Evolutionary conservation across 2,888 invertebrate species (phyloP).

Genomic region (Diplazon laetatorius): DNA sequence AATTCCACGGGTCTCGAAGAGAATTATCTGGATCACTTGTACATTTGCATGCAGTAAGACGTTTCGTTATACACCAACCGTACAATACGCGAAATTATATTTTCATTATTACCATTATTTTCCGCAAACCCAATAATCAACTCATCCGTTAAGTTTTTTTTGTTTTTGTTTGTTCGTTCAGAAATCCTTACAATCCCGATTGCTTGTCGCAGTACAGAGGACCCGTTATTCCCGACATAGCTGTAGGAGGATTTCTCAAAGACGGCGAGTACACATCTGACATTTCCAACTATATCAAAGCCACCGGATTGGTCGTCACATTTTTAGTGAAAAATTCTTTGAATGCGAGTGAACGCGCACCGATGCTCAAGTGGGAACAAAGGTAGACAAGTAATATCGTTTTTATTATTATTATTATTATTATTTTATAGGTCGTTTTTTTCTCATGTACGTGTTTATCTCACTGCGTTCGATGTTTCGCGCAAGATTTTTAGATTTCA

Average conservation of each 20-base stretch:
- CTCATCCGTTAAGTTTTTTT: too few species aligned
- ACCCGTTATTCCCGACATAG: slow-evolving; percentile 92
- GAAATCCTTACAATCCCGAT: slow-evolving; percentile 84
- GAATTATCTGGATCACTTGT: slow-evolving; percentile 84
- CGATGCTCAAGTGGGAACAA: slow-evolving; percentile 90
- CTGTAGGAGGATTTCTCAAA: slow-evolving; percentile 90
- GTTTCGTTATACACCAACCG: slow-evolving; percentile 16
- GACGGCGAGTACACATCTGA: slow-evolving; percentile 82
- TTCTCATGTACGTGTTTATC: not conserved
- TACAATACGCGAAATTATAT: too few species aligned
- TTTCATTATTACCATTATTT: too few species aligned
- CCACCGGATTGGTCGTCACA: slow-evolving; percentile 89
- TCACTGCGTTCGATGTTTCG: slow-evolving; percentile 55
- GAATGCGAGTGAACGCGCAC: slow-evolving; percentile 84
- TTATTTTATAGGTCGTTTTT: too few species aligned
- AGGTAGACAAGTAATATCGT: slow-evolving; percentile 78
- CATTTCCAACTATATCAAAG: slow-evolving; percentile 85
- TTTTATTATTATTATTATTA: not conserved
- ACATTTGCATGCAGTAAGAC: slow-evolving; percentile 83
- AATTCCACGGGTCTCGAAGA: slow-evolving; percentile 65
- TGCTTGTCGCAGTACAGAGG: slow-evolving; percentile 95
- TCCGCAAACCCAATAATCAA: too few species aligned
- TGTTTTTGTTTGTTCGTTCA: slow-evolving; percentile 72
- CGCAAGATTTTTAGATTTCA: slow-evolving; percentile 86
- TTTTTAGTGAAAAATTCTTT: slow-evolving; percentile 90